Base-by-base conservation (phyloP, 2,113 vertebrate species). In the Cavia aperea region DNA sequence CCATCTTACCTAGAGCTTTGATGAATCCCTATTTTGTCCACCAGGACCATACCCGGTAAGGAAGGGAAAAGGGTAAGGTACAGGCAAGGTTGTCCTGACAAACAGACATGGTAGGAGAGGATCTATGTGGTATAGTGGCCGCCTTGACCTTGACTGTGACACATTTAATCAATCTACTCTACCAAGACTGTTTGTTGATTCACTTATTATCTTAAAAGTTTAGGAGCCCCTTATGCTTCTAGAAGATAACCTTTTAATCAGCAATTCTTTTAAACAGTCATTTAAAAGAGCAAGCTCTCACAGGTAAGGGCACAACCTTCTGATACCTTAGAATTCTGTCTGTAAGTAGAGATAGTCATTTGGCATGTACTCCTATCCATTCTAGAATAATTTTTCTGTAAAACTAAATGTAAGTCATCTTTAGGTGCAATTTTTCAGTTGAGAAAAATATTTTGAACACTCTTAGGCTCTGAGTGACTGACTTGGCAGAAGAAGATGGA, bases 381-480 rank as follows among this genome's bases (percentile, higher is more conserved):
- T 81, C 29, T 70, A 79, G 24, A 43, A n/a, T 81, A 19, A 92
- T 33, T 78, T 88, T 88, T 82, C 24, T 87, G 68, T 58, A 58
- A 65, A 72, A 92, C 75, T 85, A 88, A 94, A 70, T 31, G 65
- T 68, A 93, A n/a, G 18, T 73, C 66, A 68, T 75, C 75, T 70
- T 77, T 4, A 18, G 16, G 7, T 94, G 43, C 39, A 12, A 70
- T 83, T 43, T 85, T 66, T 88, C 81, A 11, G 3, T 12, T 86
- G 10, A 26, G 54, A 89, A 68, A 70, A 81, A 46, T 85, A 54
- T 12, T 72, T 84, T 70, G 88, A 73, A 79, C 88, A 79, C 54
- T 51, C 9, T 43, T 68, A 43, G 31, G 29, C 36, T 56, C 36
- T 49, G 39, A 93, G 36, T 86, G 39, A 79, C 26, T 73, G 56